Conservation (phyloP, 2,797 vertebrate species). For the Oreochromis grahami region DNA sequence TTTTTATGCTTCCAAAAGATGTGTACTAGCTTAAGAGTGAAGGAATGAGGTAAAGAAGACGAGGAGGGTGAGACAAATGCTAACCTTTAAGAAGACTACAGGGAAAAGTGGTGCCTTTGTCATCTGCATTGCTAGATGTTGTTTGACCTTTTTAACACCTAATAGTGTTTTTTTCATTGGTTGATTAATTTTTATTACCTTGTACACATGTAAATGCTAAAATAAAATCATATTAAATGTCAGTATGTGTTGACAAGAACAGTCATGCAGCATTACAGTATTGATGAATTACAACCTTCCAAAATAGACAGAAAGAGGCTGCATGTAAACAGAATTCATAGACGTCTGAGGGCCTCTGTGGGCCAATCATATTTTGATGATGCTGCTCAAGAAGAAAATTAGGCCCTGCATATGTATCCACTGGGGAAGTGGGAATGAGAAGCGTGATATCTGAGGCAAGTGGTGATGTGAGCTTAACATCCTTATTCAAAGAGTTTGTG, state of each 20-base stretch:
- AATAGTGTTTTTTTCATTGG: not conserved
- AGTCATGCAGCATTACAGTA: not conserved
- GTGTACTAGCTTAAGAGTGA: not conserved
- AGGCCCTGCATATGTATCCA: not conserved
- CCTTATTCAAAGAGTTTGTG: conserved; percentile 5
- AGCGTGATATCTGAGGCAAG: not conserved
- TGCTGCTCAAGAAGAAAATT: conserved; percentile 15
- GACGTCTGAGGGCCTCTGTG: not conserved
- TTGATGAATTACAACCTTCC: not conserved
- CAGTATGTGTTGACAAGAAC: not conserved
- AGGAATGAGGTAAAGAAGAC: not conserved
- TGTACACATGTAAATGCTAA: not conserved
- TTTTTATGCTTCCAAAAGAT: not conserved
- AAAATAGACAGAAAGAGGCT: not conserved
- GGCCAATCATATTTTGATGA: conserved; percentile 32
- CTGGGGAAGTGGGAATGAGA: not conserved
- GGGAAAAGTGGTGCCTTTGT: not conserved
- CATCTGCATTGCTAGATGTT: not conserved
- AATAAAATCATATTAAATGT: not conserved
- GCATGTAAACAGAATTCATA: not conserved
- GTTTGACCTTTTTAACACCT: not conserved
- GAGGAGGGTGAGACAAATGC: not conserved
- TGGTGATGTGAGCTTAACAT: conserved; percentile 2
- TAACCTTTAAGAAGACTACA: not conserved
- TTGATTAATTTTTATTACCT: not conserved